These are phyloP conservation scores for Sparidentex hasta DNA, from an alignment of 2,797 vertebrate genomes.

Conservation along the genomic window DNA sequence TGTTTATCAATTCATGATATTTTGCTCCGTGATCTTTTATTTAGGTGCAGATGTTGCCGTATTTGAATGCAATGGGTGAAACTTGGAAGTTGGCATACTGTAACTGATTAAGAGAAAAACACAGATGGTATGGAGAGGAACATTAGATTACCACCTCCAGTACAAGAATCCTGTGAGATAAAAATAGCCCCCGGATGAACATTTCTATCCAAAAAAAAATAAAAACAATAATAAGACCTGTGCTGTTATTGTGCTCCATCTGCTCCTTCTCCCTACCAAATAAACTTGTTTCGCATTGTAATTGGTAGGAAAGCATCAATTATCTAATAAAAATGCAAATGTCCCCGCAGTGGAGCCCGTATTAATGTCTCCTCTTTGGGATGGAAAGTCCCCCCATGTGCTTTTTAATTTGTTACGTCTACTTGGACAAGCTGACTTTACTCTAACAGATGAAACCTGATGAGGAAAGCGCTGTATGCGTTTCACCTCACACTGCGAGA, in stretches of 20 bases:
- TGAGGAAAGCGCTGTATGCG: slow-evolving; percentile 50
- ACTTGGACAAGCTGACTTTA: slow-evolving; percentile 50
- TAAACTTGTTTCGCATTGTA: slow-evolving; percentile 27
- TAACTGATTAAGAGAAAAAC: slow-evolving; percentile 59
- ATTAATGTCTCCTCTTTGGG: slow-evolving; percentile 2
- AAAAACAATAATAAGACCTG: too few species aligned
- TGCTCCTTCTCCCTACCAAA: slow-evolving; percentile 48
- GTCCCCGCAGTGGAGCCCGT: slow-evolving; percentile 8
- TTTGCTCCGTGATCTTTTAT: slow-evolving; percentile 39
- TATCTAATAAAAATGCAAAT: slow-evolving; percentile 26
- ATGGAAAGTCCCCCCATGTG: neutral
- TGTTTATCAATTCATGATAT: slow-evolving; percentile 57
- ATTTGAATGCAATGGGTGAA: slow-evolving; percentile 24
- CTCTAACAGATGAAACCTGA: slow-evolving; percentile 56
- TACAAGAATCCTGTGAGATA: slow-evolving; percentile 62
- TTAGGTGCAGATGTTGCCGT: slow-evolving; percentile 29
- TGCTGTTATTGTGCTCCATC: slow-evolving; percentile 64
- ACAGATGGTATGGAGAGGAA: slow-evolving; percentile 69
- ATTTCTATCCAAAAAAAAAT: too few species aligned
- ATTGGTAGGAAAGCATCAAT: slow-evolving; percentile 15
- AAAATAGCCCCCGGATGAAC: slow-evolving; percentile 73
- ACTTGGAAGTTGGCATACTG: slow-evolving; percentile 19
- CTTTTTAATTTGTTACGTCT: slow-evolving; percentile 46
- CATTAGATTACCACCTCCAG: slow-evolving; percentile 67
- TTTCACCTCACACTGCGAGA: slow-evolving; percentile 65